Evolutionary conservation across 2,797 vertebrate species (phyloP).

Genomic region (Melanotaenia pygmaea): DNA sequence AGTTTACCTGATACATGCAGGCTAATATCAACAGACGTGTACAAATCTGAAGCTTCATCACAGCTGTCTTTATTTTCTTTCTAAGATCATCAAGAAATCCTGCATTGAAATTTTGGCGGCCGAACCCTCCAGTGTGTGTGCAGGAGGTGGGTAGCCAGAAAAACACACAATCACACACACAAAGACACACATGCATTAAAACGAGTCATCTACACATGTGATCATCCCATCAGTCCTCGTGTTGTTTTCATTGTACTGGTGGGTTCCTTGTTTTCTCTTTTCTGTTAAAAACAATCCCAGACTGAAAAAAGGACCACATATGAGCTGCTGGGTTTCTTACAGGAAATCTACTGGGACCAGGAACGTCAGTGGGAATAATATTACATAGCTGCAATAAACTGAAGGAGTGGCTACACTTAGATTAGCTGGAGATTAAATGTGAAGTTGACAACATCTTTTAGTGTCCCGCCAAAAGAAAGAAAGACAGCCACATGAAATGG

Average conservation of each 20-base stretch:
- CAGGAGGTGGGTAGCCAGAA: constrained; percentile 84
- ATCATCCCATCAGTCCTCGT: constrained; percentile 32
- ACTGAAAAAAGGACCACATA: constrained; percentile 25
- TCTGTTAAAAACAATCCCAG: constrained; percentile 48
- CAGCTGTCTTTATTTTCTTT: background rate
- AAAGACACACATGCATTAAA: constrained; percentile 16
- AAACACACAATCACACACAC: constrained; percentile 26
- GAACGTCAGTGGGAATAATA: constrained; percentile 27
- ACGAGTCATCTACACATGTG: constrained; percentile 18
- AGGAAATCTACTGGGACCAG: constrained; percentile 40
- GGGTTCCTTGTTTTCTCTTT: background rate
- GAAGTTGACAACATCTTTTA: constrained; percentile 36
- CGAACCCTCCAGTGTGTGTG: constrained; percentile 90
- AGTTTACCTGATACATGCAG: background rate
- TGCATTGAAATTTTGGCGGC: constrained; percentile 90
- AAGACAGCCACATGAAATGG: constrained; percentile 31
- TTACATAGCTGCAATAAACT: constrained; percentile 25
- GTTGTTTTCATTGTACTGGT: constrained; percentile 46
- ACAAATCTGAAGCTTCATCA: background rate
- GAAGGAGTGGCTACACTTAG: constrained; percentile 25
- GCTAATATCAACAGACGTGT: background rate
- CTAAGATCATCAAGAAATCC: constrained; percentile 89
- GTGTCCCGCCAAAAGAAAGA: constrained; percentile 45
- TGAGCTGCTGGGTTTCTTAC: constrained; percentile 32
- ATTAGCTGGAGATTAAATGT: constrained; percentile 11